Evolutionary conservation across 2,797 vertebrate species (phyloP).

Genomic region (Tolypeutes matacus): DNA sequence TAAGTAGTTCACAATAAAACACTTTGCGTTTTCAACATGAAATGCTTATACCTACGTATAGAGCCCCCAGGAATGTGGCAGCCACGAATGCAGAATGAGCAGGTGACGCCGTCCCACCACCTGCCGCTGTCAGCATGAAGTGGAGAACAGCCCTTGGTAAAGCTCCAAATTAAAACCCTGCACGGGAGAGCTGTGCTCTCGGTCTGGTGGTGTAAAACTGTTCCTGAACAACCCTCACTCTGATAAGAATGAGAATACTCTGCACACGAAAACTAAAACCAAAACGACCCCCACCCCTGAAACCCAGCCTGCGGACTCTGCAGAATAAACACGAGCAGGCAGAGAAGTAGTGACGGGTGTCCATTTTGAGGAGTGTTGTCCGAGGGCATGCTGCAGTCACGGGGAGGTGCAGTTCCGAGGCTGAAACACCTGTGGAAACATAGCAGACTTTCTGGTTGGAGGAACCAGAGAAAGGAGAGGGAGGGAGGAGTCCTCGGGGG

Average conservation of each 20-base stretch:
- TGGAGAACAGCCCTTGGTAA: not conserved
- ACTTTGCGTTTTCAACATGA: not conserved
- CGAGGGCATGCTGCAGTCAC: too few relatives aligned
- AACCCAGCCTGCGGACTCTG: not conserved
- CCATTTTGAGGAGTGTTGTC: not conserved
- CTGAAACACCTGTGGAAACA: too few relatives aligned
- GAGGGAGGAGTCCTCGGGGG: not conserved
- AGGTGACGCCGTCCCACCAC: not conserved
- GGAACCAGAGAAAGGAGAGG: not conserved
- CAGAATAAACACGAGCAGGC: rapidly evolving
- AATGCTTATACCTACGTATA: rapidly evolving
- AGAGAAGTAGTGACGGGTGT: rapidly evolving
- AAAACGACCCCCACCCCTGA: too few relatives aligned
- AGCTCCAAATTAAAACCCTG: not conserved
- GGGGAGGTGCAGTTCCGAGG: too few relatives aligned
- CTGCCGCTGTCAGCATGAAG: not conserved
- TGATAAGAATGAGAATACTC: not conserved
- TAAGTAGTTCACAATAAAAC: not conserved
- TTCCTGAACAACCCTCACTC: rapidly evolving
- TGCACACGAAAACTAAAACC: rapidly evolving
- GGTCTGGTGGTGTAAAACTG: rapidly evolving
- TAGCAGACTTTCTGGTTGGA: rapidly evolving
- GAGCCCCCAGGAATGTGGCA: not conserved
- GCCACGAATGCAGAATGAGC: not conserved
- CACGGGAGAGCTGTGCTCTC: rapidly evolving